phyloP scores from a whole-genome alignment of 2,113 vertebrate species.

The Phalacrocorax carbo region DNA sequence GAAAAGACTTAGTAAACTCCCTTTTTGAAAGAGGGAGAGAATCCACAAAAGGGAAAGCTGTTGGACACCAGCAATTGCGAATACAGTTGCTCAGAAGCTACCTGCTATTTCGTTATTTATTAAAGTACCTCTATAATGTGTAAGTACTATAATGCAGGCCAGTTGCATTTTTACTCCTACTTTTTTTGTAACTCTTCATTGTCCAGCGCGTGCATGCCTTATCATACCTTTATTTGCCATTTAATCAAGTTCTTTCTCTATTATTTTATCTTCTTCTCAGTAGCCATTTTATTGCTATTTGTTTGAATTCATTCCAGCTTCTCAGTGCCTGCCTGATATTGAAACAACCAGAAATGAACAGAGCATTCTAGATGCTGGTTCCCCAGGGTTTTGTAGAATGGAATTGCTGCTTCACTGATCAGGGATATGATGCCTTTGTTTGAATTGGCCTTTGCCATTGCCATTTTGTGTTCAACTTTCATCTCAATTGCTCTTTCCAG shows the following conservation, averaged over 20 bases:
- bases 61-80: neutral
- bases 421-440: neutral
- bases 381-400: neutral
- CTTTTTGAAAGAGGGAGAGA: neutral
- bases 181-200: neutral
- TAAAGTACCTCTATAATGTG: neutral
- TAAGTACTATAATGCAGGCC: neutral
- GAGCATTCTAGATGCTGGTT: neutral
- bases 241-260: neutral
- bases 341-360: neutral
- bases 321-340: neutral
- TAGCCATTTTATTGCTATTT: neutral
- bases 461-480: slow-evolving; percentile 7
- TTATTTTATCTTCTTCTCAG: neutral
- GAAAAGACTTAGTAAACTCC: neutral
- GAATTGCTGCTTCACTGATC: slow-evolving; percentile 10
- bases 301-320: neutral
- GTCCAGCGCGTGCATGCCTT: neutral
- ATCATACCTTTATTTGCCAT: neutral
- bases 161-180: neutral
- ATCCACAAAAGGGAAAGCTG: neutral
- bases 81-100: neutral
- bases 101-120: neutral
- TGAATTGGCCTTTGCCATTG: neutral
- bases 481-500: slow-evolving; percentile 15